Evolutionary conservation across 2,888 invertebrate species (phyloP).

Genomic region (Plebejus anna): DNA sequence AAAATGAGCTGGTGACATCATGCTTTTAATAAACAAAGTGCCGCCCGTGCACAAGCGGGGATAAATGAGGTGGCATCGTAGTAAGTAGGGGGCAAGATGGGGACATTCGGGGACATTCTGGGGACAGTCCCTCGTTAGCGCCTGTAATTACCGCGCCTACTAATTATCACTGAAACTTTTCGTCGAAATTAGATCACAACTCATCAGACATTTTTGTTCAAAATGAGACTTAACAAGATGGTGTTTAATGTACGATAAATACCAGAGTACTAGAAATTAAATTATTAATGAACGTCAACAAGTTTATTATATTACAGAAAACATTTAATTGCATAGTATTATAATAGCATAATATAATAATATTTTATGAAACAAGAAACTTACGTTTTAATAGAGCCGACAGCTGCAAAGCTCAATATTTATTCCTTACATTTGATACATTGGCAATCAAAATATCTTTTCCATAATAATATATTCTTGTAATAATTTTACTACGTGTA

Average conservation of each 20-base stretch:
- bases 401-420: too few relatives aligned
- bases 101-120: not conserved
- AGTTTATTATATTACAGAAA: too few relatives aligned
- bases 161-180: not conserved
- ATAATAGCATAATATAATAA: too few relatives aligned
- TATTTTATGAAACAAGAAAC: too few relatives aligned
- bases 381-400: too few relatives aligned
- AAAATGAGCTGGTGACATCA: not conserved
- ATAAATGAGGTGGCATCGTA: not conserved
- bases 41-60: not conserved
- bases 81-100: not conserved
- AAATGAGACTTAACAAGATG: not conserved
- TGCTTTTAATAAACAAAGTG: not conserved
- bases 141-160: conserved; percentile 10
- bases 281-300: too few relatives aligned
- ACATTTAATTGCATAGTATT: too few relatives aligned
- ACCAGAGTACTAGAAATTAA: not conserved
- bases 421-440: too few relatives aligned
- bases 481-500: too few relatives aligned
- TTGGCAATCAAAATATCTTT: too few relatives aligned
- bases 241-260: not conserved
- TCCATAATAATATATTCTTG: too few relatives aligned
- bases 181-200: not conserved
- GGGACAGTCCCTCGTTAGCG: not conserved
- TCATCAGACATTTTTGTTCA: not conserved